Evolutionary conservation across 2,888 invertebrate species (phyloP), one percentile per base, ranked within the genome.

Genomic region (Dendrolimus pini): DNA sequence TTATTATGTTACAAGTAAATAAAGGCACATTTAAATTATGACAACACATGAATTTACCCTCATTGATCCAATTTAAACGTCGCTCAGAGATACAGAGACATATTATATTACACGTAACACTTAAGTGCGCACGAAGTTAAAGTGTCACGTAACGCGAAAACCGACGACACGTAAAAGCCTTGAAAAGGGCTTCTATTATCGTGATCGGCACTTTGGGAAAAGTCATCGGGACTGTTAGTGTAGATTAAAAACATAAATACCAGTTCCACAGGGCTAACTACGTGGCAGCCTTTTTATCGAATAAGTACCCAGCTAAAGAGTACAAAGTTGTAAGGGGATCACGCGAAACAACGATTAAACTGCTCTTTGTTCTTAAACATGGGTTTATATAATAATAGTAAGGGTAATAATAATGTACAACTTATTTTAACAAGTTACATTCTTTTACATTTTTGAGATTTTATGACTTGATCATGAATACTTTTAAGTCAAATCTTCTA

Each of bases 171-270:
- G 54, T 60, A 64, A 69, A 63, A 59, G 42, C 57, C 59, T 54
- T 54, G 66, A 70, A 62, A 72, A 64, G 61, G 60, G 62, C 62
- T 60, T 64, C 61, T 66, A 69, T 71, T 75, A 71, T 67, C 68
- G 70, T 62, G 66, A 68, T 70, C 63, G 68, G 69, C 68, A 71
- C 65, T 71, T 71, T 68, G 63, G 67, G 65, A 66, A 72, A 68
- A 72, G 71, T 68, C 75, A 75, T 75, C 68, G 77, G 69, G 71
- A 75, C 82, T 78, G 78, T 79, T 76, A 77, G 70, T 67, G 75
- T 74, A 79, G 78, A 85, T 84, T 84, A 83, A 83, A 84, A 80
- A 78, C 80, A 77, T 82, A 83, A 85, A 83, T 77, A 82, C 76
- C 71, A 30, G 55, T 55, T 53, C 53, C 62, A 63, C 59, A 58